Conservation (phyloP, 2,888 invertebrate species). For the Zaprionus lineosus region DNA sequence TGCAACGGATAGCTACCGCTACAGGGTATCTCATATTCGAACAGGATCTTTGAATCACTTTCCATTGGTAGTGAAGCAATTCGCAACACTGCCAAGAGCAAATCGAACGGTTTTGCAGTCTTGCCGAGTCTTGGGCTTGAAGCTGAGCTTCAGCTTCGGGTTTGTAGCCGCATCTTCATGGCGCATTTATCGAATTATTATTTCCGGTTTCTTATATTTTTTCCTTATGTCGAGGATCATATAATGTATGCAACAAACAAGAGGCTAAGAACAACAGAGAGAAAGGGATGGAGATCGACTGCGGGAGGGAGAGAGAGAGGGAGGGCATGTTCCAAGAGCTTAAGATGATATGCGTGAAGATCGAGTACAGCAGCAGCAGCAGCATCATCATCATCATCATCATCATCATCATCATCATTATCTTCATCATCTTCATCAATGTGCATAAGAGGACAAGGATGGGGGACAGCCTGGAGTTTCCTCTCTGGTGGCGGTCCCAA, state of each 20-base stretch:
- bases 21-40: background rate
- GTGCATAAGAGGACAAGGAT: background rate
- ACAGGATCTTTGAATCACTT: background rate
- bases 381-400: constrained; percentile 27
- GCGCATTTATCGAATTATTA: constrained; percentile 78
- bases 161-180: constrained; percentile 57
- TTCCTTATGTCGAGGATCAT: constrained; percentile 7
- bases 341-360: background rate
- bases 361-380: constrained; percentile 3
- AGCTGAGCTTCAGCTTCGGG: constrained; percentile 3
- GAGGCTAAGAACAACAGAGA: background rate
- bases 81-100: constrained; percentile 56
- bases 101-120: constrained; percentile 46
- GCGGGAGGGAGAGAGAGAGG: constrained; percentile 4
- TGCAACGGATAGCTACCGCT: too few species aligned
- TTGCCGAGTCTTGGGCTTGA: background rate
- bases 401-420: background rate
- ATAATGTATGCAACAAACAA: constrained; percentile 40
- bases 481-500: constrained; percentile 63
- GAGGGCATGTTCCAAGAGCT: background rate
- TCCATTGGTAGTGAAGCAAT: constrained; percentile 44
- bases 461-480: background rate
- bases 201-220: constrained; percentile 66
- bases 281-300: too few species aligned
- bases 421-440: background rate